Evolutionary conservation across 1,140 invertebrate genomes (phyloP).

Genomic region (Gonioctena quinquepunctata): DNA sequence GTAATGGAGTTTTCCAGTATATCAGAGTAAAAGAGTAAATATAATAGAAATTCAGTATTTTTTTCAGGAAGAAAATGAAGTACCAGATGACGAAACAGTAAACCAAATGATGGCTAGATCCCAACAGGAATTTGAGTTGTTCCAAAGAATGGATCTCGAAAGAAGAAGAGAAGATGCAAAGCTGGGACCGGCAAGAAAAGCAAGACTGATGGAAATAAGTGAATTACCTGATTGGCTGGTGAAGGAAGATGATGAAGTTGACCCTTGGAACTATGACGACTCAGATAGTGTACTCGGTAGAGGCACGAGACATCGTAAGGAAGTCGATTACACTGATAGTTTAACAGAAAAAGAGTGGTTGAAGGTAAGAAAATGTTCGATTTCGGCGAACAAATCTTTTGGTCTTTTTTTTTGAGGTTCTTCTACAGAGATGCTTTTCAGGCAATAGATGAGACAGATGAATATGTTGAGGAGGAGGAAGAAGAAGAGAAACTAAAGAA

Average conservation of each 20-base stretch:
- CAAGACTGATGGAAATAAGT: constrained; percentile 88
- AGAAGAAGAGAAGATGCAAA: constrained; percentile 83
- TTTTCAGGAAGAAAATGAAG: constrained; percentile 89
- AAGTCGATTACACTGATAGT: constrained; percentile 96
- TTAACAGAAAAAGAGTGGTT: constrained; percentile 97
- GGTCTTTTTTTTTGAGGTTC: too few species aligned
- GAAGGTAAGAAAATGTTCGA: too few species aligned
- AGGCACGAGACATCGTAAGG: constrained; percentile 92
- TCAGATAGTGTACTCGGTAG: constrained; percentile 83
- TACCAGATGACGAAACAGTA: constrained; percentile 98
- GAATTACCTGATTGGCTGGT: constrained; percentile 95
- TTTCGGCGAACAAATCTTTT: too few species aligned
- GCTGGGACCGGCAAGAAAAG: constrained; percentile 71
- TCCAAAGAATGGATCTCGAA: constrained; percentile 93
- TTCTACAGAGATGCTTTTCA: too few species aligned
- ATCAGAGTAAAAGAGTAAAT: too few species aligned
- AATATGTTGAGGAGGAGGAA: constrained; percentile 79
- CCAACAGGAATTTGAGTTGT: constrained; percentile 93
- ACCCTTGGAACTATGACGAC: constrained; percentile 77
- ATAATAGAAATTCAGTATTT: too few species aligned
- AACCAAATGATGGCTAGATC: constrained; percentile 98
- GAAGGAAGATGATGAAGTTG: constrained; percentile 92
- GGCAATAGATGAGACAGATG: constrained; percentile 70
- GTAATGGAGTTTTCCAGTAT: too few species aligned
- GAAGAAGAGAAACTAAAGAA: constrained; percentile 67